phyloP scores from a whole-genome alignment of 2,113 vertebrate genomes.

The Hipposideros armiger region DNA sequence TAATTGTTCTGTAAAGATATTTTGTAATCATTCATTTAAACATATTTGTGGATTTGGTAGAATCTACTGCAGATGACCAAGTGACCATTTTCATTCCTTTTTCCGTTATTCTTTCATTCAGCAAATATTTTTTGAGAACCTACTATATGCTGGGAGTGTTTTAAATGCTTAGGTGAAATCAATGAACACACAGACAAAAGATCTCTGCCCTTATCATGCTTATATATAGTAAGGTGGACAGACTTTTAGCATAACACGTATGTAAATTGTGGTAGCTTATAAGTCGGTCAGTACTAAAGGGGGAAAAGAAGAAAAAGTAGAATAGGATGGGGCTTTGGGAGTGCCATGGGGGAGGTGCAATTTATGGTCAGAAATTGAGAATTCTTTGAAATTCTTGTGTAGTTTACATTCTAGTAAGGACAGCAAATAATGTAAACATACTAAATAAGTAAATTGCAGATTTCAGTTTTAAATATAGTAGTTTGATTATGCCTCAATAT shows the following conservation, averaged over 20 bases:
- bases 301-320: background rate
- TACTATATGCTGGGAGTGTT: background rate
- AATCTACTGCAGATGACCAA: background rate
- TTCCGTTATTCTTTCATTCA: background rate
- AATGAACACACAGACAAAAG: background rate
- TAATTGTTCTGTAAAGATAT: constrained; percentile 3
- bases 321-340: background rate
- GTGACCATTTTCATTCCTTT: background rate
- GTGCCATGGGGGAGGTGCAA: background rate
- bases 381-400: background rate
- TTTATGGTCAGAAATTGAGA: background rate
- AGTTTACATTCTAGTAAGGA: constrained; percentile 16
- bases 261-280: background rate
- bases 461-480: background rate
- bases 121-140: background rate
- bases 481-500: background rate
- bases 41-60: background rate
- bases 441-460: background rate
- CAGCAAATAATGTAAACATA: constrained; percentile 27
- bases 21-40: background rate
- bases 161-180: background rate
- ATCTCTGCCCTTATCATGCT: background rate
- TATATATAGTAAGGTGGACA: background rate
- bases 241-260: background rate
- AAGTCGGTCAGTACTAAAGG: background rate